phyloP scores from a whole-genome alignment of 2,797 vertebrate species.

The Triplophysa yarkandensis region DNA sequence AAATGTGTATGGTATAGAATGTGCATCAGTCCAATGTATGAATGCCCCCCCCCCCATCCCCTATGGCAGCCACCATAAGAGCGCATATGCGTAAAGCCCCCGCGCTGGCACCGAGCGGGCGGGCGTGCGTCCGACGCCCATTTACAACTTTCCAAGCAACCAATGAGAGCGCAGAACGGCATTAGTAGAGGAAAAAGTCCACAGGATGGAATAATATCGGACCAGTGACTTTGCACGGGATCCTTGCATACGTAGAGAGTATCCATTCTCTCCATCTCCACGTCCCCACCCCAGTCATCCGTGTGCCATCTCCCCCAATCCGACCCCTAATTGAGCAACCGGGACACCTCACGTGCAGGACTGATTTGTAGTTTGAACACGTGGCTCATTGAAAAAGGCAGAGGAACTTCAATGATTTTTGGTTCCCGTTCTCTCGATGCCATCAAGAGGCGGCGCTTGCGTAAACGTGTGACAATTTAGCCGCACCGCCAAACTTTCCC shows the following conservation, averaged over 20 bases:
- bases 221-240: constrained; percentile 71
- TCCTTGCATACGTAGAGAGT: constrained; percentile 71
- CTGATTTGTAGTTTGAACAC: constrained; percentile 99
- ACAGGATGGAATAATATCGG: constrained; percentile 73
- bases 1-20: not conserved
- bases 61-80: constrained; percentile 46
- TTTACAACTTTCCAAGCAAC: constrained; percentile 72
- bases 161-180: constrained; percentile 70
- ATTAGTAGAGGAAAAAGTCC: constrained; percentile 66
- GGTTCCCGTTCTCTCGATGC: constrained; percentile 68
- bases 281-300: constrained; percentile 73
- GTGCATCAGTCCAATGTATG: constrained; percentile 13
- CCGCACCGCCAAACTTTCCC: constrained; percentile 84
- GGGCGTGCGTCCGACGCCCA: constrained; percentile 65
- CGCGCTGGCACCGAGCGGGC: constrained; percentile 57
- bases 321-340: constrained; percentile 93
- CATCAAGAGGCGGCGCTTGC: constrained; percentile 85
- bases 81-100: constrained; percentile 3
- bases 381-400: constrained; percentile 97
- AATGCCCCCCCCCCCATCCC: constrained; percentile 45
- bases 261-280: constrained; percentile 58
- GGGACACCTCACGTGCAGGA: constrained; percentile 96
- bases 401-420: constrained; percentile 81
- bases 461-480: constrained; percentile 89
- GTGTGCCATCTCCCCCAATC: constrained; percentile 76